Conservation (phyloP, 2,113 vertebrate species). For the Datnioides undecimradiatus region DNA sequence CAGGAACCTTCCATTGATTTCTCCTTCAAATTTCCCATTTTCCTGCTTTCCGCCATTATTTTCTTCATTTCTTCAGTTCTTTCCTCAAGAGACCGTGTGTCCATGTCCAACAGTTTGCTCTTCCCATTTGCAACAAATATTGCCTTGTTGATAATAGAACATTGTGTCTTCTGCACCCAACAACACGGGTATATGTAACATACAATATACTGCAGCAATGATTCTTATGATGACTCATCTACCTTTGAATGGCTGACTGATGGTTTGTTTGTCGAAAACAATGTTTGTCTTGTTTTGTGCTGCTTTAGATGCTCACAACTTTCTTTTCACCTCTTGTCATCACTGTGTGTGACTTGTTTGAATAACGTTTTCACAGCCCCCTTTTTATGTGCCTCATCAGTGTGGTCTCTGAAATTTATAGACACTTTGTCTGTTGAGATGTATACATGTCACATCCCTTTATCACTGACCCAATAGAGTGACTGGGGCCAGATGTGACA, state of each 20-base stretch:
- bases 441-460: neutral
- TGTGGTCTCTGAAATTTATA: conserved; percentile 1
- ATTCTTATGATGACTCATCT: neutral
- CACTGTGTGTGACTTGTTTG: neutral
- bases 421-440: neutral
- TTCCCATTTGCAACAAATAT: conserved; percentile 4
- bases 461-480: neutral
- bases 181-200: neutral
- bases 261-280: neutral
- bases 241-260: neutral
- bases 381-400: neutral
- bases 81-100: conserved; percentile 1
- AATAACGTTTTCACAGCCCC: neutral
- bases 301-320: neutral
- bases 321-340: neutral
- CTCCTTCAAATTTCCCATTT: neutral
- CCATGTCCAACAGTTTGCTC: neutral
- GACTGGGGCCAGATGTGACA: neutral
- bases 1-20: conserved; percentile 25
- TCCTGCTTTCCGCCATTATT: neutral
- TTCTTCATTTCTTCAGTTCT: neutral
- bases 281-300: neutral
- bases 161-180: neutral
- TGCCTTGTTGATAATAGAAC: neutral
- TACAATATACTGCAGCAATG: neutral